Conservation (phyloP, 2,113 vertebrate genomes). For the Equus przewalskii region DNA sequence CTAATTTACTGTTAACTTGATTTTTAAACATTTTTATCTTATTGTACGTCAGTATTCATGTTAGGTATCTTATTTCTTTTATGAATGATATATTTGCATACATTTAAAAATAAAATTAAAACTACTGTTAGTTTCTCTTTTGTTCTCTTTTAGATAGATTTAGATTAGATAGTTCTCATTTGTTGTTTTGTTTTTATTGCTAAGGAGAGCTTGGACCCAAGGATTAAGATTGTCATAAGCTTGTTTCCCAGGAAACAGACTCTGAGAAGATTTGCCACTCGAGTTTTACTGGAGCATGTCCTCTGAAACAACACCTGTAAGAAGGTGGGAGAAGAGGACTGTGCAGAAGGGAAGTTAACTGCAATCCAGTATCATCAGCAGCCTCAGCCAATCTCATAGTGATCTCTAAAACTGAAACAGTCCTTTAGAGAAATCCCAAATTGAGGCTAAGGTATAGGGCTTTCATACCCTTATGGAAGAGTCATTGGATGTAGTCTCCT, state of each 20-base stretch:
- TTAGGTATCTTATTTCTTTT: neutral
- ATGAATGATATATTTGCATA: neutral
- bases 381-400: neutral
- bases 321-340: neutral
- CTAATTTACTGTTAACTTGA: neutral
- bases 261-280: neutral
- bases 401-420: neutral
- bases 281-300: neutral
- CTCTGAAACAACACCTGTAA: neutral
- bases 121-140: neutral
- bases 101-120: neutral
- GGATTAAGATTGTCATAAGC: neutral
- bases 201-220: neutral
- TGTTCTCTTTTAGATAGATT: too few species aligned
- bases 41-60: neutral
- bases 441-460: neutral
- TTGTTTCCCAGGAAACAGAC: neutral
- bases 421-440: neutral
- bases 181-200: neutral
- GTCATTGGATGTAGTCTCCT: neutral
- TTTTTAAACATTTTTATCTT: neutral
- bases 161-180: too few species aligned
- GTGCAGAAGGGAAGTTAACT: neutral
- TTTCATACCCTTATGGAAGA: neutral
- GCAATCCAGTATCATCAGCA: neutral